phyloP scores from a whole-genome alignment of 2,888 invertebrate genomes.

The Eristalis pertinax region DNA sequence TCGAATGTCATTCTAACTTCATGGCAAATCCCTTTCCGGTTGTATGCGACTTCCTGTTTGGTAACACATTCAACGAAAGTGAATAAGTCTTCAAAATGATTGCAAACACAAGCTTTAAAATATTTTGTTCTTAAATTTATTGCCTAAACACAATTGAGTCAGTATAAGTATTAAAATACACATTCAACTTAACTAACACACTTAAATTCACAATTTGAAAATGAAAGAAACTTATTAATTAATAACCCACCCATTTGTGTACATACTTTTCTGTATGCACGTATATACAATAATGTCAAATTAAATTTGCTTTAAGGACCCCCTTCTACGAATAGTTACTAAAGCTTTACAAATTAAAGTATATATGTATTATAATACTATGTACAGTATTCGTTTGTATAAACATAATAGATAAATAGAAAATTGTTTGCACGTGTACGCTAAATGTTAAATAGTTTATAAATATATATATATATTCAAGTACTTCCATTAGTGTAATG shows the following conservation, averaged over 20 bases:
- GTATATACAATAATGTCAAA: slow-evolving; percentile 44
- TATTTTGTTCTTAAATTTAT: slow-evolving; percentile 57
- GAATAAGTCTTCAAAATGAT: background rate
- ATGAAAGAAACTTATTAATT: slow-evolving; percentile 16
- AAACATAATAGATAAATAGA: slow-evolving; percentile 54
- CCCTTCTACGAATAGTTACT: slow-evolving; percentile 36
- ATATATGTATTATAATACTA: slow-evolving; percentile 47
- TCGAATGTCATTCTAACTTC: too few species aligned
- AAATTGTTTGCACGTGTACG: slow-evolving; percentile 50
- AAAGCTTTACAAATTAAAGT: slow-evolving; percentile 51
- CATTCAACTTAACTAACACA: slow-evolving; percentile 43
- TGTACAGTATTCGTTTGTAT: slow-evolving; percentile 51
- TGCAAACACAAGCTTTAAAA: slow-evolving; percentile 28
- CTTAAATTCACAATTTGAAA: slow-evolving; percentile 1
- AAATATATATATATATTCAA: slow-evolving; percentile 63
- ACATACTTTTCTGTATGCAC: slow-evolving; percentile 26
- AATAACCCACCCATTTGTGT: background rate
- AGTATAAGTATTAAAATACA: slow-evolving; percentile 42
- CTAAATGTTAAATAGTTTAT: slow-evolving; percentile 59
- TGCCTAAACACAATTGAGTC: slow-evolving; percentile 42
- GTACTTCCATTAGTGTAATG: slow-evolving; percentile 46
- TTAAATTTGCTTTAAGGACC: slow-evolving; percentile 57
- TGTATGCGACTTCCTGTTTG: too few species aligned
- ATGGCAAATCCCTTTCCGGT: too few species aligned
- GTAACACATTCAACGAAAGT: too few species aligned